These are phyloP conservation scores for Cyanoderma ruficeps DNA, from an alignment of 2,113 vertebrate species.

Conservation along the genomic window DNA sequence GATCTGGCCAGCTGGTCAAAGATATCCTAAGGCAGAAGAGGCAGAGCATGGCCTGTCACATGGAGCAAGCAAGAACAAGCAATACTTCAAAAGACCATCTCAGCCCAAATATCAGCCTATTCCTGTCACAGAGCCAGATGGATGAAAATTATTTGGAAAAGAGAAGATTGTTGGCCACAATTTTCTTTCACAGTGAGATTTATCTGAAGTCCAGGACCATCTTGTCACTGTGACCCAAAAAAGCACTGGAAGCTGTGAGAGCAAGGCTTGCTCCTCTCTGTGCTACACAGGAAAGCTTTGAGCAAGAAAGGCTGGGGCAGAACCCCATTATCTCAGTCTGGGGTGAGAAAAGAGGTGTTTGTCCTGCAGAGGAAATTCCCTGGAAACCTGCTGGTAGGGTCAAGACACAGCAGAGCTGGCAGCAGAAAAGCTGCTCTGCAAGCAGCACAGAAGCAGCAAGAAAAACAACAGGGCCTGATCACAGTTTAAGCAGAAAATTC, in stretches of 20 bases:
- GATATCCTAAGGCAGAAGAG: conserved; percentile 76
- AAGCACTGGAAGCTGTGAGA: not conserved
- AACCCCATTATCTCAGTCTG: not conserved
- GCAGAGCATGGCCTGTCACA: rapidly evolving
- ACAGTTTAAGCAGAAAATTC: not conserved
- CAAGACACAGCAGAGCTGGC: not conserved
- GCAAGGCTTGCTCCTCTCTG: not conserved
- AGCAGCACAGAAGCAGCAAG: not conserved
- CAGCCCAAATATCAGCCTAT: not conserved
- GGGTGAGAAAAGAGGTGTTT: not conserved
- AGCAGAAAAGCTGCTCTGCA: not conserved
- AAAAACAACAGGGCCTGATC: not conserved
- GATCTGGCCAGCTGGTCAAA: conserved; percentile 90
- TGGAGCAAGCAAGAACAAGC: not conserved
- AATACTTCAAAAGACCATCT: not conserved
- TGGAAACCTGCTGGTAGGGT: not conserved
- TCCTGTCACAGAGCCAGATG: not conserved
- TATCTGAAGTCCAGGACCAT: not conserved
- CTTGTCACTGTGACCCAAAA: not conserved
- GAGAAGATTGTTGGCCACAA: not conserved
- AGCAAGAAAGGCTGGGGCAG: not conserved
- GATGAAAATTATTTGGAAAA: not conserved
- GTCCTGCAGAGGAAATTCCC: not conserved
- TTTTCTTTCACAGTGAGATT: not conserved
- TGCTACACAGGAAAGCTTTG: not conserved